Conservation (phyloP, 2,888 invertebrate genomes). For the Eulithis testata region DNA sequence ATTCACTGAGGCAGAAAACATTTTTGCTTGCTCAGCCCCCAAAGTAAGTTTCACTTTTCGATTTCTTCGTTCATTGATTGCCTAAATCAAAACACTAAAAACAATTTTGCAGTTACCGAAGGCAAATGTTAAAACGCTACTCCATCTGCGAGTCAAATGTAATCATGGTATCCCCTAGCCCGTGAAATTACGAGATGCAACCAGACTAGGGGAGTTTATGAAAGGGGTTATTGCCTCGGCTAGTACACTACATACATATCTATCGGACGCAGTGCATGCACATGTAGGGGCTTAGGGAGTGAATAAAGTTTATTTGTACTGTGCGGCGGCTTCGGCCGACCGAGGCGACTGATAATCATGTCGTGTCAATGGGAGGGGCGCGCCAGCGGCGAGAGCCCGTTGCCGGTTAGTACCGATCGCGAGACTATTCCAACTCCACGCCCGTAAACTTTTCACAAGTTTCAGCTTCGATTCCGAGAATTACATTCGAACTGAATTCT, state of each 20-base stretch:
- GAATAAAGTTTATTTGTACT: slow-evolving; percentile 83
- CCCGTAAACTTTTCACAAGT: slow-evolving; percentile 46
- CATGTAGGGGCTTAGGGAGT: slow-evolving; percentile 66
- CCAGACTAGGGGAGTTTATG: slow-evolving; percentile 74
- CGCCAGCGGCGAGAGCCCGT: slow-evolving; percentile 52
- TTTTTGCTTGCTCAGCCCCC: slow-evolving; percentile 29
- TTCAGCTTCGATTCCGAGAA: slow-evolving; percentile 47
- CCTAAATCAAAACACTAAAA: slow-evolving; percentile 38
- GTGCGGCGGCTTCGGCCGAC: slow-evolving; percentile 60
- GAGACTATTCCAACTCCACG: slow-evolving; percentile 62
- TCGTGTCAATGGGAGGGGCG: slow-evolving; percentile 77
- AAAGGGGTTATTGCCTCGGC: slow-evolving; percentile 81
- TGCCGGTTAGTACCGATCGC: slow-evolving; percentile 66
- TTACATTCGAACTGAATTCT: slow-evolving; percentile 40
- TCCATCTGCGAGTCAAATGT: slow-evolving; percentile 58
- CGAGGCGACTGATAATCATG: slow-evolving; percentile 71
- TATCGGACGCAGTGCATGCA: slow-evolving; percentile 69
- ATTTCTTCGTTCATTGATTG: slow-evolving; percentile 39
- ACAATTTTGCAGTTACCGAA: slow-evolving; percentile 42
- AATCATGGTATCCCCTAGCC: slow-evolving; percentile 74
- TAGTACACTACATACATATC: slow-evolving; percentile 56
- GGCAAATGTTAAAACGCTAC: slow-evolving; percentile 40
- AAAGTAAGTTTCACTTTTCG: slow-evolving; percentile 41
- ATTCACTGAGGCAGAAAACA: slow-evolving; percentile 35
- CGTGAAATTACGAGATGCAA: slow-evolving; percentile 78